A percentile compares a stretch with the other conserved stretches of the same genome.
These are phyloP conservation scores for Phoeniculus purpureus DNA, from an alignment of 2,797 vertebrate genomes.

Conservation along the genomic window DNA sequence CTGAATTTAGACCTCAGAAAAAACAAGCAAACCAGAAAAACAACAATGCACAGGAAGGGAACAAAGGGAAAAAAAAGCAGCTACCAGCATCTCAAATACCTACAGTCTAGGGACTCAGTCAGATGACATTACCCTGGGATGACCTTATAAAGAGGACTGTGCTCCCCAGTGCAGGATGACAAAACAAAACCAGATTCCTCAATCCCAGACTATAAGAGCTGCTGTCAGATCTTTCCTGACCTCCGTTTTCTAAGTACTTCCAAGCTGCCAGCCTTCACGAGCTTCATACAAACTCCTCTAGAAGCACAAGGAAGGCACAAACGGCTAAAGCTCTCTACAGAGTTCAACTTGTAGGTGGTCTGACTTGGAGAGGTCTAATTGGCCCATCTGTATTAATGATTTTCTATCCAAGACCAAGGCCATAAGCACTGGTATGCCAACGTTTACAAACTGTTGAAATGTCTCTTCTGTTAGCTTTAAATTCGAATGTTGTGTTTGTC, in stretches of 20 bases:
- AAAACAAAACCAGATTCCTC: neutral
- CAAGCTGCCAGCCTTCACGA: neutral
- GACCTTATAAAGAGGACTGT: neutral
- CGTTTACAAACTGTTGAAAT: constrained; percentile 19
- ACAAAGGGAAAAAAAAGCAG: neutral
- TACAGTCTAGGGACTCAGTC: neutral
- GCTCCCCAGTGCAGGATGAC: neutral
- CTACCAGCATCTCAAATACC: neutral
- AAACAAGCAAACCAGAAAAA: neutral
- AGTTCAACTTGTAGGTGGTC: neutral
- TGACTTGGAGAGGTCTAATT: neutral
- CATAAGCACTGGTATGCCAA: neutral
- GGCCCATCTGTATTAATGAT: neutral
- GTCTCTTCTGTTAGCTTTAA: constrained; percentile 19
- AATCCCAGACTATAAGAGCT: neutral
- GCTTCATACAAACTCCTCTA: neutral
- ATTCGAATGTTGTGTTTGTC: neutral
- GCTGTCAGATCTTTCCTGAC: neutral
- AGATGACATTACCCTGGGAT: neutral
- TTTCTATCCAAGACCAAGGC: constrained; percentile 8
- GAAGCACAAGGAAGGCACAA: neutral
- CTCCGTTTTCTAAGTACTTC: neutral
- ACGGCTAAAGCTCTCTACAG: neutral
- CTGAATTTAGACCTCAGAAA: neutral
- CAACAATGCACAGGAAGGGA: neutral